phyloP scores from a whole-genome alignment of 1,140 invertebrate species.

The Trichonephila clavipes region DNA sequence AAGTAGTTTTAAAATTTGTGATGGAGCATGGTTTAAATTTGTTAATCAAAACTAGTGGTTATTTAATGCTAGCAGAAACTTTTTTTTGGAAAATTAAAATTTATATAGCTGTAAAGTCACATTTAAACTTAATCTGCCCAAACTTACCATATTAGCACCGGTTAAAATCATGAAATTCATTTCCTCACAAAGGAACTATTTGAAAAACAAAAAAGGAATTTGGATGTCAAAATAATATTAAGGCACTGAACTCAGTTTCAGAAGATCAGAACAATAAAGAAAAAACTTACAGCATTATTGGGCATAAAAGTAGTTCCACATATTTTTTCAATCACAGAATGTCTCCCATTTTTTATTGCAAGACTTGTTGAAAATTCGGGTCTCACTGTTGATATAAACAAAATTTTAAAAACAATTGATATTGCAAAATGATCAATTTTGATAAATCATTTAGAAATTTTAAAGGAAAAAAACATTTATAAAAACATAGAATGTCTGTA shows the following conservation, averaged over 20 bases:
- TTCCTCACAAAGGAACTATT: constrained; percentile 86
- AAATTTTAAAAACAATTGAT: background rate
- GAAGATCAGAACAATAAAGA: background rate
- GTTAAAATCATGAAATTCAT: constrained; percentile 91
- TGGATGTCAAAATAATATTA: background rate
- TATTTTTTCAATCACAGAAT: constrained; percentile 90
- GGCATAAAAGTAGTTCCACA: constrained; percentile 84
- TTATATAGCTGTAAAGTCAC: background rate
- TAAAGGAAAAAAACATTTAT: background rate
- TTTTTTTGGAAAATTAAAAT: background rate
- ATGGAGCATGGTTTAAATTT: background rate
- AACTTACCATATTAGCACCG: constrained; percentile 90
- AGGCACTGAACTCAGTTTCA: too few relatives aligned
- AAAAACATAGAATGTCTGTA: background rate
- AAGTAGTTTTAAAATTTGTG: background rate
- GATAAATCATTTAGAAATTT: background rate
- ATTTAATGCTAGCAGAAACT: background rate
- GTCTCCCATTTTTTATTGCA: constrained; percentile 86
- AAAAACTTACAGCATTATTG: constrained; percentile 82
- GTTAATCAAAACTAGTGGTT: background rate
- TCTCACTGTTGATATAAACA: constrained; percentile 82
- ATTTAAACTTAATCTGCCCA: background rate
- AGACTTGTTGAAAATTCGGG: constrained; percentile 88
- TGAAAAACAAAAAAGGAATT: constrained; percentile 76
- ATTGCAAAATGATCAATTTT: too few relatives aligned